Percentiles rank a stretch among this genome's conserved stretches.
These are phyloP conservation scores for Sphaeridia pumilis DNA, from an alignment of 2,888 invertebrate genomes.

Conservation along the genomic window DNA sequence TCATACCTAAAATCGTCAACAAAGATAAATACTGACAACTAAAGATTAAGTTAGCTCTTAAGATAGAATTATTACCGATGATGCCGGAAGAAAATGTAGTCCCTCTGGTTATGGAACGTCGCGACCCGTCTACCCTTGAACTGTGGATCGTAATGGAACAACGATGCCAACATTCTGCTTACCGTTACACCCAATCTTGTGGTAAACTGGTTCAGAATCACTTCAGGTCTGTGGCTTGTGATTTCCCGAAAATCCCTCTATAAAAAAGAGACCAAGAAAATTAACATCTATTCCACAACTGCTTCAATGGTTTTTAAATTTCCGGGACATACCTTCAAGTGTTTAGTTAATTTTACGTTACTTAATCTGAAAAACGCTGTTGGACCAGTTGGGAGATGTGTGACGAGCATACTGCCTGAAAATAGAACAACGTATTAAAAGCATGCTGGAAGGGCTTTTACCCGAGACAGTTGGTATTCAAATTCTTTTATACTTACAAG, in stretches of 20 bases:
- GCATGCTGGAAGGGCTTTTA: too few relatives aligned
- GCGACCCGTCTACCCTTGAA: slow-evolving; percentile 85
- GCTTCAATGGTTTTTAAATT: slow-evolving; percentile 1
- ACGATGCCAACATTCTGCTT: slow-evolving; percentile 80
- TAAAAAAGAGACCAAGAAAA: slow-evolving; percentile 13
- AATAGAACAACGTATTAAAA: too few relatives aligned
- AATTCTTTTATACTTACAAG: slow-evolving; percentile 49
- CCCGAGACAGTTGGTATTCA: too few relatives aligned
- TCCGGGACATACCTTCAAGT: slow-evolving; percentile 49
- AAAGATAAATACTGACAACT: too few relatives aligned
- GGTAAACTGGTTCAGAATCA: slow-evolving; percentile 88
- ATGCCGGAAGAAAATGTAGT: slow-evolving; percentile 97
- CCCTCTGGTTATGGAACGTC: slow-evolving; percentile 97
- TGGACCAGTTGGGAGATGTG: slow-evolving; percentile 92
- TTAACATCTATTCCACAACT: not conserved
- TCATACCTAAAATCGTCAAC: slow-evolving; percentile 60
- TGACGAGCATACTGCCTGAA: slow-evolving; percentile 78
- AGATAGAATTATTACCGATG: slow-evolving; percentile 68
- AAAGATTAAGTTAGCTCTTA: too few relatives aligned
- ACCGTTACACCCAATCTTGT: slow-evolving; percentile 84
- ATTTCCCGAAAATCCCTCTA: slow-evolving; percentile 63
- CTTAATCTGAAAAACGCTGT: slow-evolving; percentile 92
- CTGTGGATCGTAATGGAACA: slow-evolving; percentile 93
- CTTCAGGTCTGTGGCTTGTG: slow-evolving; percentile 81
- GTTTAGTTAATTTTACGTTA: slow-evolving; percentile 79